A percentile compares a stretch with the other conserved stretches of the same genome.
phyloP scores from a whole-genome alignment of 2,113 vertebrate species.

The Coracopsis vasa region DNA sequence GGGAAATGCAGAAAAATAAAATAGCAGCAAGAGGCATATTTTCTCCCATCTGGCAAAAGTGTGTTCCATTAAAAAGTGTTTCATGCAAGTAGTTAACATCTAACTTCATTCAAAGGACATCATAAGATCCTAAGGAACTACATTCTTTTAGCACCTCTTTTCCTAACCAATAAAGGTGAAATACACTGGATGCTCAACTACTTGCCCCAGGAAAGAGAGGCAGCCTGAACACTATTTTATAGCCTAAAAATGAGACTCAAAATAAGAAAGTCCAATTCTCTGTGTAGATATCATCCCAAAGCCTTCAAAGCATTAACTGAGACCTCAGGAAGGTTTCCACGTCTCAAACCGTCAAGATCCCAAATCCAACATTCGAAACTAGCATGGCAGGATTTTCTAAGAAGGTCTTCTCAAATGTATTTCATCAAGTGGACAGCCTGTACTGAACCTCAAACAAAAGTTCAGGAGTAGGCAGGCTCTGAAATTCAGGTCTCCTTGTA shows the following conservation, averaged over 20 bases:
- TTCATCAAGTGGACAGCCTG: background rate
- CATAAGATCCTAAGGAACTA: conserved; percentile 19
- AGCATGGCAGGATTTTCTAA: background rate
- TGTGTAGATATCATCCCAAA: background rate
- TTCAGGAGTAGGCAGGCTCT: background rate
- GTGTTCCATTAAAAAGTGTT: conserved; percentile 26
- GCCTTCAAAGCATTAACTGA: background rate
- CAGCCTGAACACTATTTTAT: background rate
- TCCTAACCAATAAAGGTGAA: conserved; percentile 4
- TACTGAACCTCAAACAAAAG: background rate
- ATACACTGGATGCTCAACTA: background rate
- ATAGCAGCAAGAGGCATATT: background rate
- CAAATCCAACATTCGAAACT: background rate
- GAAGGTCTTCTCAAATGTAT: background rate
- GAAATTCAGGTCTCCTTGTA: background rate
- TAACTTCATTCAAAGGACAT: conserved; percentile 30
- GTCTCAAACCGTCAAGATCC: background rate
- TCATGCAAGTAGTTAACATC: conserved; percentile 31
- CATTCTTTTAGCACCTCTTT: conserved; percentile 25
- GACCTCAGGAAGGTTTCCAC: background rate
- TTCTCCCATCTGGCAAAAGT: conserved; percentile 29
- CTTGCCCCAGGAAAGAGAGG: background rate
- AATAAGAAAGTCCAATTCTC: background rate
- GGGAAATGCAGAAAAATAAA: background rate
- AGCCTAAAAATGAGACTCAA: background rate